Evolutionary conservation across 2,888 invertebrate species (phyloP), one percentile per base, ranked within the genome.

Genomic region (Campaea margaritaria): DNA sequence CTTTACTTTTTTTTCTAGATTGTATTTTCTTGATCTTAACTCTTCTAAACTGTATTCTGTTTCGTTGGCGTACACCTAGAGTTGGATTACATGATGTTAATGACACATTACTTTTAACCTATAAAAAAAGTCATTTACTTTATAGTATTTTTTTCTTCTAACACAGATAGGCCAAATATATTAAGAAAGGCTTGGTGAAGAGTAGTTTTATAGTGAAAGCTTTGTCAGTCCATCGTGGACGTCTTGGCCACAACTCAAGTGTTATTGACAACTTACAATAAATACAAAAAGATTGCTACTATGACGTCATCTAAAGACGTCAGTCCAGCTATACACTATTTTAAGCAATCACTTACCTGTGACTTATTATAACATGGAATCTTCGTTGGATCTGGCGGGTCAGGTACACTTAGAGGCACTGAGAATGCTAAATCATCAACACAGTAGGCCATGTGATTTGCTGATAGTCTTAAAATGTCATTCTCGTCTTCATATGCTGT

Each of bases 41-140:
- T 97, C 96, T 89, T 97, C 97, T 88, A 96, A 94, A 79, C 96
- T 95, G 84, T 94, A 95, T 89, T 97, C 97, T 67, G 93, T 93
- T 65, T 94, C 93, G 71, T 85, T 84, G 64, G 88, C 84, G 78
- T 93, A 93, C 44, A 93, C 93, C 93, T 93, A 63, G 48, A 50
- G 42, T 51, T 39, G 14, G 7, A 8, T 39, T 8, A 14, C 12
- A 36, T 36, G n/a, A 39, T 13, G 4, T 38, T n/a, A 38, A 38
- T 21, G 21, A 3, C 5, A 21, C 21, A 5, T 21, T 31, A 3
- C 8, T 9, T 31, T 31, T 9, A 31, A 31, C 27, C n/a, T n/a
- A 21, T 21, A 2, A 21, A 21, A 21, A 21, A 2, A 3, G 21
- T 21, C 3, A 21, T n/a, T n/a, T n/a, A n/a, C n/a, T n/a, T n/a